Evolutionary conservation across 92 coral and sea anemone species (phyloP).

Genomic region (Isaurus tuberculatus): DNA sequence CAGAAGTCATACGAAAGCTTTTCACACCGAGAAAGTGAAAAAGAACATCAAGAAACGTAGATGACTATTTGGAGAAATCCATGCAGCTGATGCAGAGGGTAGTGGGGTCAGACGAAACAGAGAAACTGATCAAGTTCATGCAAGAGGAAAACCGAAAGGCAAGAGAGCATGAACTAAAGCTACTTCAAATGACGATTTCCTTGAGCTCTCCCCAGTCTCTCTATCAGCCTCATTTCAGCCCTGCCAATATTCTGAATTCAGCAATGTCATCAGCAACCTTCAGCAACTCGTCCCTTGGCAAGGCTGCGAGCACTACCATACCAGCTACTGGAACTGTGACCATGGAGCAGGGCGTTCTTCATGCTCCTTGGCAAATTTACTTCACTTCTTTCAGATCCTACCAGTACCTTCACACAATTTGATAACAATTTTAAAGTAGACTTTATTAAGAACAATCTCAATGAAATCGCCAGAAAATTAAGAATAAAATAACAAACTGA

Average conservation of each 20-base stretch:
- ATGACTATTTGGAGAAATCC: no score
- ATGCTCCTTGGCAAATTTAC: constrained; percentile 4
- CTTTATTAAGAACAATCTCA: neutral
- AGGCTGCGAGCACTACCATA: neutral
- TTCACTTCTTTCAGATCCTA: no score
- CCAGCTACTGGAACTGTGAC: no score
- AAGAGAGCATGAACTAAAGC: neutral
- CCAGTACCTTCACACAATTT: neutral
- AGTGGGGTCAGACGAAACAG: no score
- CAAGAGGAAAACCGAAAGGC: neutral
- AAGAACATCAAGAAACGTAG: no score
- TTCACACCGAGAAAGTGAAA: no score
- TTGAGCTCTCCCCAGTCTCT: neutral
- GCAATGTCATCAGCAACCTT: constrained; percentile 13
- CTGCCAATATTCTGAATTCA: constrained; percentile 5
- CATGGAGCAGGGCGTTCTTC: no score
- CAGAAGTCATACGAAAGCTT: no score
- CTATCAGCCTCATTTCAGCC: constrained; percentile 9
- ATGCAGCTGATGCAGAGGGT: no score
- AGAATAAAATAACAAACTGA: no score
- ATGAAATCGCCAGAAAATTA: neutral
- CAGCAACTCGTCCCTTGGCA: neutral
- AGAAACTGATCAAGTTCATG: constrained; percentile 10
- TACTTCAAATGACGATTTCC: neutral
- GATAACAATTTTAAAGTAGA: neutral